Percentiles rank a stretch among this genome's conserved stretches.
These are phyloP conservation scores for Helicoverpa armigera DNA, from an alignment of 1,140 invertebrate genomes.

Conservation along the genomic window DNA sequence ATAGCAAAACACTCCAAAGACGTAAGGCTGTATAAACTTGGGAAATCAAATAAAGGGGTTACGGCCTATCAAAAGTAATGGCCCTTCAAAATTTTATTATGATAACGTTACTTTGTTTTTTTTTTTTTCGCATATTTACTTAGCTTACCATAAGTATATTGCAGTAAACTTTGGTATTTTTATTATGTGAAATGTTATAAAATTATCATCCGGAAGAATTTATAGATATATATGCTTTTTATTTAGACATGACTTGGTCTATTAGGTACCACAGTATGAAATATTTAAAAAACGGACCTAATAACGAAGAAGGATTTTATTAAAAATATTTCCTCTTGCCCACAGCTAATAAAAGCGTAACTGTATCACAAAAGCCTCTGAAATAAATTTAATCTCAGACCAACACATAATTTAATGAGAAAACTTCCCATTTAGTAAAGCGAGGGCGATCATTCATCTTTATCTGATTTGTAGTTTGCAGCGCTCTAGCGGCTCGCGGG, in stretches of 20 bases:
- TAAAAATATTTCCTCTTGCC: background rate
- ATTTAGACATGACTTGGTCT: too few relatives aligned
- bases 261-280: too few relatives aligned
- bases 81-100: conserved; percentile 33
- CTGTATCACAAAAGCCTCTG: background rate
- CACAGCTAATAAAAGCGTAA: background rate
- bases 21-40: conserved; percentile 15
- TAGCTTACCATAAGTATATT: background rate
- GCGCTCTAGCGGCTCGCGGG: background rate
- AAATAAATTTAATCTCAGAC: background rate
- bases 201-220: too few relatives aligned
- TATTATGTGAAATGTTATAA: too few relatives aligned
- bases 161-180: too few relatives aligned
- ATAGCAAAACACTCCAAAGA: conserved; percentile 1
- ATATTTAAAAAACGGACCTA: too few relatives aligned
- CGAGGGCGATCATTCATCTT: conserved; percentile 24
- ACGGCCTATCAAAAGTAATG: conserved; percentile 31
- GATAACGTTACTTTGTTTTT: conserved; percentile 11
- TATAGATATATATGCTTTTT: too few relatives aligned
- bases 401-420: conserved; percentile 6
- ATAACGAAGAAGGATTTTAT: background rate
- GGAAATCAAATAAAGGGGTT: conserved; percentile 42
- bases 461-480: conserved; percentile 25
- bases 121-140: background rate
- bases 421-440: conserved; percentile 23